phyloP scores from a whole-genome alignment of 1,140 invertebrate species.

The Bombus pyrosoma region DNA sequence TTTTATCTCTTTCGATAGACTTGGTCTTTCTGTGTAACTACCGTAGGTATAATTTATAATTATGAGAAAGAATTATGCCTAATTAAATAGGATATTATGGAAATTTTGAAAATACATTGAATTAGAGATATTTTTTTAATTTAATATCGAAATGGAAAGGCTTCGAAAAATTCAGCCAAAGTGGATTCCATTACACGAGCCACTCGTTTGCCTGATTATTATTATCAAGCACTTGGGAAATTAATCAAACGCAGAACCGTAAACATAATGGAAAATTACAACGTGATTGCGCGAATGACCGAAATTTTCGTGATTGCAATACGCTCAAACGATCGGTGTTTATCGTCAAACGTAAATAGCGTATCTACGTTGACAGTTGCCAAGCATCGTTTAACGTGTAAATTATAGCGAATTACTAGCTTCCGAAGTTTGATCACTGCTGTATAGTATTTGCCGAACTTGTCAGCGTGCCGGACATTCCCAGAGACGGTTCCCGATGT shows the following conservation, averaged over 20 bases:
- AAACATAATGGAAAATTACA: constrained; percentile 5
- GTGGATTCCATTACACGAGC: no score
- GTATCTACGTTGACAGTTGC: neutral
- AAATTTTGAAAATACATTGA: no score
- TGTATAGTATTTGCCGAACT: constrained; percentile 29
- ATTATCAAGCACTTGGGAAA: neutral
- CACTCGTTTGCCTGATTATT: no score
- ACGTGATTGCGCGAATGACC: neutral
- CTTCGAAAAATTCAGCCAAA: no score
- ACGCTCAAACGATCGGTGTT: constrained; percentile 15
- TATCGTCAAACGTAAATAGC: constrained; percentile 30
- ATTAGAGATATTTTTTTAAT: no score
- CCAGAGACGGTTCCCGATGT: neutral
- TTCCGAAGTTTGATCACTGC: constrained; percentile 10
- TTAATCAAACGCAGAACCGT: neutral
- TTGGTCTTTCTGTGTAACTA: no score
- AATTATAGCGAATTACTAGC: constrained; percentile 24
- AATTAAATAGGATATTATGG: no score
- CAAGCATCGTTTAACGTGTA: constrained; percentile 5
- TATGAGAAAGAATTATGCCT: no score
- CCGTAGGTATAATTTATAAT: neutral
- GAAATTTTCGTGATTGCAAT: constrained; percentile 40
- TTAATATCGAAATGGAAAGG: no score
- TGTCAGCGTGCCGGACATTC: neutral
- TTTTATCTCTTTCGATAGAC: neutral